Base-by-base conservation (phyloP, 2,797 vertebrate species). In the Hoplostethus mediterraneus region DNA sequence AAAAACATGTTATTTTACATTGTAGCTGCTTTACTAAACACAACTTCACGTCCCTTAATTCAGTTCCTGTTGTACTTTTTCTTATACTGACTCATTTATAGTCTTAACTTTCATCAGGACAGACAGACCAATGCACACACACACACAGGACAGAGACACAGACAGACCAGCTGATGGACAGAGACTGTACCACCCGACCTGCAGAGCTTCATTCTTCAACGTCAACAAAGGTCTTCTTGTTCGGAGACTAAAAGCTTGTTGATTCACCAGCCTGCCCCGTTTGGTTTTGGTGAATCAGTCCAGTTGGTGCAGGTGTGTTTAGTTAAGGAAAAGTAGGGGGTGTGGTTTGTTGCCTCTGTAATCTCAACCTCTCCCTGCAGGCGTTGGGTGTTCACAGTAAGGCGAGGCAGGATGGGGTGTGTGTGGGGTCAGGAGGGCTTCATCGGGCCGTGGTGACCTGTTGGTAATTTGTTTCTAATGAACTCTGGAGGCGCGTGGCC, bases 401-500 rank as follows among this genome's bases (percentile, higher is more conserved):
- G 38, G n/a, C 14, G 53, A 10, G 38, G 30, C 5, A 53, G 49
- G 28, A 10, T 9, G 40, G 28, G 61, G 33, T 21, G 70, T 40
- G 33, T 21, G 70, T 40, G 63, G 53, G 56, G 63, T 33, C 73
- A 65, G 49, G 17, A 51, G 45, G 71, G 77, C 52, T 71, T 71
- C 36, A 47, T 48, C 45, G 52, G 70, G 63, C 10, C 63, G 30
- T 0, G 59, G 63, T 81, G 90, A 85, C 81, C 87, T 80, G 72
- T 68, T 66, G 6, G 17, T 90, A 77, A 86, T 86, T 86, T 80
- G 74, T 80, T 86, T 83, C 83, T 83, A 83, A 87, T 87, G 31
- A 82, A 74, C 68, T 82, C 73, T 14, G 40, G 63, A 83, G 90
- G 73, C 87, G 70, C 80, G 82, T 91, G 90, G 83, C 90, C 49